Evolutionary conservation across 2,797 vertebrate species (phyloP), one percentile per base, ranked within the genome.

Genomic region (Phyllotis vaccarum): DNA sequence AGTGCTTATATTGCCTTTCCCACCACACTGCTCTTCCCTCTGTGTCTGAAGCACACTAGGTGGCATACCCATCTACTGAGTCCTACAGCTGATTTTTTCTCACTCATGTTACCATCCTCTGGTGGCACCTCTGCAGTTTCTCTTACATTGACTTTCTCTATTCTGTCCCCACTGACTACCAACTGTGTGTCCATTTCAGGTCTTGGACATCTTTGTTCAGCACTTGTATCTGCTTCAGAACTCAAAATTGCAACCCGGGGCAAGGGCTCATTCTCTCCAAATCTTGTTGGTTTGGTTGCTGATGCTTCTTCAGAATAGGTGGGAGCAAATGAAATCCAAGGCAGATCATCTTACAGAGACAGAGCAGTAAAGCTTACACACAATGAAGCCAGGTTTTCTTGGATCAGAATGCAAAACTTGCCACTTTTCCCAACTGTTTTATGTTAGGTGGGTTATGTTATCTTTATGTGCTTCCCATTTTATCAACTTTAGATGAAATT

Each of bases 401-500:
- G n/a, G 58, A 10, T 91, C 46, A 81, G 29, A 95, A 91, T 81
- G 82, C 72, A 76, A 94, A 86, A 22, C 34, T 22, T 86, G 27
- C 24, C 31, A 11, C 17, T 94, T 87, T 93, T 80, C 49, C 8
- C 16, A 91, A 58, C 10, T 72, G 5, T 83, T 91, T 81, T 37
- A 76, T 19, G 22, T 75, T 43, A 11, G 40, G 37, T 16, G 43
- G 66, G 6, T 86, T 79, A 86, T 6, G 31, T 72, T 93, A 40
- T 49, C 12, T 95, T 66, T 92, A 40, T 82, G 58, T 87, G 75
- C 58, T 68, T 93, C 40, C 40, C 40, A 58, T 80, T 90, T 86
- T 62, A 54, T 93, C 52, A 40, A 89, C 43, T 89, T 43, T 94
- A 86, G 82, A 81, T 34, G 24, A 7, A 95, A 93, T 81, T 83